phyloP scores from a whole-genome alignment of 2,113 vertebrate genomes.

The Mungos mungo region DNA sequence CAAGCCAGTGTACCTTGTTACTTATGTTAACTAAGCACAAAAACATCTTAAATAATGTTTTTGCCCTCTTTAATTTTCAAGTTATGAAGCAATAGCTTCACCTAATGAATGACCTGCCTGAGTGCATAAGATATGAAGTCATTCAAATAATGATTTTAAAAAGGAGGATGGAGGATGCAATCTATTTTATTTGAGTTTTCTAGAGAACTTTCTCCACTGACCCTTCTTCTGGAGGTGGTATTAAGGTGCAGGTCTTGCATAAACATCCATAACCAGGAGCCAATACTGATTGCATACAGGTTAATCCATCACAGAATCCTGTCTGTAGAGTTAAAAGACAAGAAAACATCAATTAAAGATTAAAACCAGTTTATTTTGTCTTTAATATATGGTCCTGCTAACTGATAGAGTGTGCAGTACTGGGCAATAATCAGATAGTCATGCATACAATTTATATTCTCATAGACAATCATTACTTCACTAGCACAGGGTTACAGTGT shows the following conservation, averaged over 20 bases:
- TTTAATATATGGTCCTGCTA: background rate
- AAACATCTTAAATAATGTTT: slow-evolving; percentile 10
- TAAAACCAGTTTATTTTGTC: slow-evolving; percentile 18
- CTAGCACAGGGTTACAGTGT: background rate
- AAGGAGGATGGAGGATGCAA: background rate
- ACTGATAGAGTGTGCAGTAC: background rate
- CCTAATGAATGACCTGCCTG: background rate
- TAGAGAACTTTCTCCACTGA: background rate
- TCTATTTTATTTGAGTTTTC: background rate
- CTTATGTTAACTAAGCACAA: background rate
- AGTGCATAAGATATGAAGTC: background rate
- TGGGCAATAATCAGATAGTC: background rate
- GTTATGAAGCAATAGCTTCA: slow-evolving; percentile 11
- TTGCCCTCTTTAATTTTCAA: background rate
- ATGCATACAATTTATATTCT: background rate
- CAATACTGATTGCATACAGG: background rate
- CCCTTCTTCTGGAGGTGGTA: background rate
- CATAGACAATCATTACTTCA: background rate
- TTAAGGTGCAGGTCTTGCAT: background rate
- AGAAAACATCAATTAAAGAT: background rate
- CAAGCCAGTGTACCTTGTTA: background rate
- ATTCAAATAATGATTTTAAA: slow-evolving; percentile 28
- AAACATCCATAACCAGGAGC: background rate
- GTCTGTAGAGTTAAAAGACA: background rate
- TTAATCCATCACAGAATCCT: slow-evolving; percentile 29